Evolutionary conservation across 2,888 invertebrate species (phyloP), one percentile per base, ranked within the genome.

Genomic region (Polydrusus tereticollis): DNA sequence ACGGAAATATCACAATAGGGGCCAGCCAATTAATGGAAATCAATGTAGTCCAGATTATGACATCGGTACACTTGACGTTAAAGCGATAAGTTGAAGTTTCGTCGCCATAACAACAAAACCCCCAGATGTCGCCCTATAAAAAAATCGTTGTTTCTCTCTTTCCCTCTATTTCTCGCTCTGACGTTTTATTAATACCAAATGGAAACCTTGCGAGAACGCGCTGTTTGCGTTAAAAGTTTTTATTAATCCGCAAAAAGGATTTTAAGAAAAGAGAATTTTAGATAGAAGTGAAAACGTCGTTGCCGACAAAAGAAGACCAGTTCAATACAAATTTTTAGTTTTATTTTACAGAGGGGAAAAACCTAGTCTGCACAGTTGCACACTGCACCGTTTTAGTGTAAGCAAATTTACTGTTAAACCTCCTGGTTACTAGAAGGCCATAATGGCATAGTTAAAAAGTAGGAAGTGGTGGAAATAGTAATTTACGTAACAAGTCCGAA

Each of bases 151-250:
- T 29, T 29, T 33, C 33, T 33, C 33, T 33, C 8, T 33, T 33
- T 12, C 8, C 12, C 33, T 2, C 33, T 10, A 33, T 33, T 1
- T 38, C 29, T 43, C 50, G 36, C 52, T 26, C 29, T 20, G 47
- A 45, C 47, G 52, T 47, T 68, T 59, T 68, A 68, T 68, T 68
- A 68, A 68, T 68, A 68, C 60, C 68, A 45, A 68, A 68, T 60
- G 68, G 52, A 68, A 68, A 60, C 60, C 50, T 68, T 67, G 33
- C 41, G 67, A 66, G 65, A 66, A 41, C 55, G 57, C 36, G 45
- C 45, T 58, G 45, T 67, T 12, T 1, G 33, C 33, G 67, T 43
- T 67, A 41, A 57, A 67, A 57, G 58, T 67, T 67, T 68, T 50
- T 59, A 60, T 68, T 58, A 47, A 68, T 38, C 45, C 29, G 60